Evolutionary conservation across 2,113 vertebrate genomes (phyloP).

Genomic region (Murina feae): DNA sequence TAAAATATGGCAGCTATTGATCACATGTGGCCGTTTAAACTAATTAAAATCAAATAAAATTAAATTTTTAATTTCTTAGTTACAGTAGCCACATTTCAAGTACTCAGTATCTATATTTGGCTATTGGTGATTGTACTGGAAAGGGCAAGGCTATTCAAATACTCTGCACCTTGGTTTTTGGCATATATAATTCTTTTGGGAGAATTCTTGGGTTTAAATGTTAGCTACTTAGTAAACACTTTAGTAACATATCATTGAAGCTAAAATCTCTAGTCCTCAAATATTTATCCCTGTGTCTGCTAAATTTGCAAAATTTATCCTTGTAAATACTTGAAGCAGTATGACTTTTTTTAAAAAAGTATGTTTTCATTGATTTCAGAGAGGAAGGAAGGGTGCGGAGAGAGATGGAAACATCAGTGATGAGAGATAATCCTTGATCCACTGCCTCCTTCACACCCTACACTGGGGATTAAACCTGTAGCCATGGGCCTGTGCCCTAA

Average conservation of each 20-base stretch:
- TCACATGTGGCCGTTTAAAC: neutral
- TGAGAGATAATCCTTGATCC: too few species aligned
- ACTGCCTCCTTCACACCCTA: too few species aligned
- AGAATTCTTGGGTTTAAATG: neutral
- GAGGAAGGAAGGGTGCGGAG: too few species aligned
- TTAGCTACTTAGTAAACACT: neutral
- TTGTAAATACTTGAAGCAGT: neutral
- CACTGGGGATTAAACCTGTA: too few species aligned
- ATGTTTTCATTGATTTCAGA: too few species aligned
- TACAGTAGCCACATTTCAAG: neutral
- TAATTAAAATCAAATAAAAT: neutral
- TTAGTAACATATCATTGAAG: neutral
- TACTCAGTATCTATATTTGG: neutral
- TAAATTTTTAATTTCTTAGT: neutral
- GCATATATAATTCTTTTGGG: neutral
- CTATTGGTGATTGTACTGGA: neutral
- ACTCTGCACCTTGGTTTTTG: neutral
- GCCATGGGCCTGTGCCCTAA: too few species aligned
- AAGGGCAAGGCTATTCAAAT: neutral
- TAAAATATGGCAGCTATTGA: too few species aligned
- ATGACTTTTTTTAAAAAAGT: neutral
- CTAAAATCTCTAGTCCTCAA: neutral
- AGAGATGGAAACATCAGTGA: too few species aligned
- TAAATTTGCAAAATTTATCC: neutral
- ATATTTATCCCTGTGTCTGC: neutral